A percentile compares a stretch with the other conserved stretches of the same genome.
Conservation (phyloP, 1,140 invertebrate species). For the Calliphora vicina region DNA sequence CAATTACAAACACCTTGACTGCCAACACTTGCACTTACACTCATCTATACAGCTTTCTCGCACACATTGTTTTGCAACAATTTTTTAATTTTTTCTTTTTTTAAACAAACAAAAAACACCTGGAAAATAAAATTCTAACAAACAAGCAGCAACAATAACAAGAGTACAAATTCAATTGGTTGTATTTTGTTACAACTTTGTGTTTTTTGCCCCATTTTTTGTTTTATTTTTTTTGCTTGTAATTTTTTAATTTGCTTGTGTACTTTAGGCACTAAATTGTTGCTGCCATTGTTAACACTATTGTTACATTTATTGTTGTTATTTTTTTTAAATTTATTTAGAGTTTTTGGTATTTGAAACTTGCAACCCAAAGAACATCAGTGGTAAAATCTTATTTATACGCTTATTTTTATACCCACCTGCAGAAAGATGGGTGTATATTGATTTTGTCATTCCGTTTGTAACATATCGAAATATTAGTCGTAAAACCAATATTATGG, state of each 20-base stretch:
- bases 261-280: slow-evolving; percentile 22
- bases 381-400: no score
- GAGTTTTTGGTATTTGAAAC: neutral
- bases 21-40: neutral
- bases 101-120: neutral
- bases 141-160: neutral
- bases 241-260: slow-evolving; percentile 24
- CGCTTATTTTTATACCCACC: no score
- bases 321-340: neutral
- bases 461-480: no score
- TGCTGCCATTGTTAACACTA: neutral
- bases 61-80: neutral
- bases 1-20: neutral
- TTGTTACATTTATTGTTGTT: neutral
- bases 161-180: slow-evolving; percentile 19
- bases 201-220: neutral
- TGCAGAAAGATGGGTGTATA: no score
- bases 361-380: no score
- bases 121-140: neutral
- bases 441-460: no score
- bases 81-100: neutral
- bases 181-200: slow-evolving; percentile 17
- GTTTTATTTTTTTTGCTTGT: neutral
- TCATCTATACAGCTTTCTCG: no score
- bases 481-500: no score